A percentile compares a stretch with the other conserved stretches of the same genome.
Conservation (phyloP, 1,140 invertebrate species). For the Radopholus similis region DNA sequence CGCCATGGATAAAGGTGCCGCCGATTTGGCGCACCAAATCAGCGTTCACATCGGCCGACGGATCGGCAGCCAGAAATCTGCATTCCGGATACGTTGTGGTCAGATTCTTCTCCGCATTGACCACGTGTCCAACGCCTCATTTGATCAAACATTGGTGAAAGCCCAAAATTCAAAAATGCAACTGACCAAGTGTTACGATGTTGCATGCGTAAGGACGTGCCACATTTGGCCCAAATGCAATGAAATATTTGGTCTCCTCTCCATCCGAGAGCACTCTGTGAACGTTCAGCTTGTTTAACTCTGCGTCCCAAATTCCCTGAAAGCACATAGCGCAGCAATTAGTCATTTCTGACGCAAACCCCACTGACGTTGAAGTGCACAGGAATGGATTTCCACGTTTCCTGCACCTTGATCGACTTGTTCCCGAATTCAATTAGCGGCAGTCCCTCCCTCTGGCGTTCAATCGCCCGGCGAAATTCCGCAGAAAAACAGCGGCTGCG, state of each 20-base stretch:
- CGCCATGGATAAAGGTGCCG: slow-evolving; percentile 1
- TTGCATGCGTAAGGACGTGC: background rate
- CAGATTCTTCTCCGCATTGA: slow-evolving; percentile 2
- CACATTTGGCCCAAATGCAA: background rate
- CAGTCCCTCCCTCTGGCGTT: too few species aligned
- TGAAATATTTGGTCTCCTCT: background rate
- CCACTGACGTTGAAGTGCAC: background rate
- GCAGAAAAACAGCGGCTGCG: too few species aligned
- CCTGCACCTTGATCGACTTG: too few species aligned
- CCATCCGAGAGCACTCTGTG: background rate
- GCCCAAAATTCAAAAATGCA: background rate
- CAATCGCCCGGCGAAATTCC: too few species aligned
- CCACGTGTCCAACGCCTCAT: slow-evolving; percentile 8
- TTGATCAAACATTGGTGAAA: background rate
- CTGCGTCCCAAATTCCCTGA: background rate
- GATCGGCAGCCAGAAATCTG: background rate
- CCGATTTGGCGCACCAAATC: background rate
- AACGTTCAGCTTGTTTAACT: background rate
- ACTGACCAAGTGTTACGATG: background rate
- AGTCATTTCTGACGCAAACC: background rate
- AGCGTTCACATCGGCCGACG: background rate
- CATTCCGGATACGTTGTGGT: slow-evolving; percentile 3
- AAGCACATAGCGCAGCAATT: background rate
- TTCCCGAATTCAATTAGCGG: too few species aligned
- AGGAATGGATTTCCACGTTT: background rate